These are phyloP conservation scores for Vicugna pacos DNA, from an alignment of 2,113 vertebrate species.

Conservation along the genomic window DNA sequence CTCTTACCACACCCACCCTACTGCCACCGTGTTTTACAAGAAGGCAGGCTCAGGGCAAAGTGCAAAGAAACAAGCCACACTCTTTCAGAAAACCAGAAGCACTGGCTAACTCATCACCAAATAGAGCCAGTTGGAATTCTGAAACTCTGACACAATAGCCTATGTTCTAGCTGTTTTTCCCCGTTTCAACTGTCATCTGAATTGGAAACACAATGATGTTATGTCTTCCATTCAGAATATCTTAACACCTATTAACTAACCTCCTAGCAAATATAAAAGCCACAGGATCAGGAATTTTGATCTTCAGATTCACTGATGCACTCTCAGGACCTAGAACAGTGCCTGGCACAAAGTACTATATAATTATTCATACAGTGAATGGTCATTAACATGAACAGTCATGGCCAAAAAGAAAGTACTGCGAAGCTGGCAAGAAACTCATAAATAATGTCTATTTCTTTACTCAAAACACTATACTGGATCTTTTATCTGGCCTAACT, in stretches of 20 bases:
- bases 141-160: neutral
- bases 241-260: neutral
- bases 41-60: neutral
- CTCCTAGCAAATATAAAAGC: neutral
- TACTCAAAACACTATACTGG: neutral
- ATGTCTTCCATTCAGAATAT: neutral
- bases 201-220: neutral
- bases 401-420: neutral
- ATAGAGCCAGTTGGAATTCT: neutral
- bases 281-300: neutral
- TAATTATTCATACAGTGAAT: neutral
- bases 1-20: neutral
- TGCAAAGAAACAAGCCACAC: neutral
- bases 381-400: neutral
- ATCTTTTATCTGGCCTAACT: neutral
- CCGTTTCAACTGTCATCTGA: neutral
- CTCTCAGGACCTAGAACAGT: neutral
- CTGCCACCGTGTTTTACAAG: neutral
- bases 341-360: neutral
- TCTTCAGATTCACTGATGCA: neutral
- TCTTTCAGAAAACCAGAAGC: conserved; percentile 15
- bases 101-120: neutral
- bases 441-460: neutral
- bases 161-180: neutral
- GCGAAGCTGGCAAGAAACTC: neutral